phyloP scores from a whole-genome alignment of 2,888 invertebrate species.

The Polymixis lichenea region DNA sequence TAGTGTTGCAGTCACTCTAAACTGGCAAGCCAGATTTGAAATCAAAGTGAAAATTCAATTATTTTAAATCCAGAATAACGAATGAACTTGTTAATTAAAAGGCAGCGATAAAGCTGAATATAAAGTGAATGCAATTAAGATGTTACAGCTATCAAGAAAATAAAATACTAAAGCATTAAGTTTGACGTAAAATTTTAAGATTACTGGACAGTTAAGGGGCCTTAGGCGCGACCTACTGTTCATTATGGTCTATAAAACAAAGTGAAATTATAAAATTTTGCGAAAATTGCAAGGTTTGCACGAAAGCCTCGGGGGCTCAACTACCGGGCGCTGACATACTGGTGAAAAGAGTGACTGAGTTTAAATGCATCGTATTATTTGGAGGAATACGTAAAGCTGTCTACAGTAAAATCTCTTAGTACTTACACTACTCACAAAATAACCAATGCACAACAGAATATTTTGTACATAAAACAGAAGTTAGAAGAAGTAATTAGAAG shows the following conservation, averaged over 20 bases:
- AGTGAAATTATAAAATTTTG: constrained; percentile 80
- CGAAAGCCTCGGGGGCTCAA: constrained; percentile 64
- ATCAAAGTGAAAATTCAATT: constrained; percentile 54
- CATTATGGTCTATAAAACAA: constrained; percentile 80
- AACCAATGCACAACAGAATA: not conserved
- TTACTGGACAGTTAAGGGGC: constrained; percentile 63
- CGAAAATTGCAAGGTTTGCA: constrained; percentile 77
- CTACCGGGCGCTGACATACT: constrained; percentile 58
- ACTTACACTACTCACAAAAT: not conserved
- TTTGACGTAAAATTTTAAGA: constrained; percentile 58
- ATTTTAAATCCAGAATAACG: constrained; percentile 66
- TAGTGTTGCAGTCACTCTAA: constrained; percentile 52
- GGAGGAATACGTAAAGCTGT: too few species aligned
- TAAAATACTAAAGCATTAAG: constrained; percentile 67
- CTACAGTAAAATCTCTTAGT: not conserved
- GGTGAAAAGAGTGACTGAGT: constrained; percentile 10
- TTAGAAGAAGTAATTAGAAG: too few species aligned
- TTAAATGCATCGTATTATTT: not conserved
- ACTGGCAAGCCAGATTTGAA: constrained; percentile 42
- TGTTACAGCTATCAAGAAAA: constrained; percentile 77
- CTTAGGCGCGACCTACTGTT: constrained; percentile 71
- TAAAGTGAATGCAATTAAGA: constrained; percentile 79
- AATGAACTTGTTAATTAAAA: constrained; percentile 80
- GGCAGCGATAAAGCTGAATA: constrained; percentile 76
- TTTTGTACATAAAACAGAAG: not conserved